Evolutionary conservation across 2,797 vertebrate species (phyloP), one percentile per base, ranked within the genome.

Genomic region (Sebastes minor): DNA sequence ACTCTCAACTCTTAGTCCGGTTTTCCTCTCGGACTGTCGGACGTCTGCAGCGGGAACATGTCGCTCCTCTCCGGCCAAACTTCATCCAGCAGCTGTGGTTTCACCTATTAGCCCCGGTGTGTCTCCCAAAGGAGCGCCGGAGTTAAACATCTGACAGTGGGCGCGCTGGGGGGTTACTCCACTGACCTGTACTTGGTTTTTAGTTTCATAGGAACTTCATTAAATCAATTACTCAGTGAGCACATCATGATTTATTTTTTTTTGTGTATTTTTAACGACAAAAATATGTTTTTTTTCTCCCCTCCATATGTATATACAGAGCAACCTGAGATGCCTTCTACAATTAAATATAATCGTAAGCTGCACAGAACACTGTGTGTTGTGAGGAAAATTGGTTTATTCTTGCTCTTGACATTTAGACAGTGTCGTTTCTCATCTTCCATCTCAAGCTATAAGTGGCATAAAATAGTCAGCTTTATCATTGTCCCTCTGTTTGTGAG

Each of bases 201-300:
- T 96, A 95, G 95, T 97, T 97, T 97, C 94, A 96, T 96, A 96
- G 94, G 95, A 97, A 97, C 96, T 96, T 97, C 96, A 97, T 97
- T 97, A 97, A 97, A 97, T 96, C 96, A 98, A 97, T 98, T 97
- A 97, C 95, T 94, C 93, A 90, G 89, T 90, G 95, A 96, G 95
- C 95, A 96, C 96, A 96, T 97, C 96, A 97, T 91, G 83, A 93
- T 95, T 96, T 96, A 94, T 94, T 96, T 97, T 95, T 52, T n/a
- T n/a, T 1, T 52, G 8, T 96, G 91, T 95, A 95, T 96, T 96
- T 96, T 94, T 92, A 72, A 72, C 49, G 66, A 74, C 46, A 81
- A 72, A 69, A 64, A 56, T 33, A 4, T 5, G 35, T 14, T 7
- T 42, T 38, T 59, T 30, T 23, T 14, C 3, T n/a, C 9, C n/a